Base-by-base conservation (phyloP, 2,113 vertebrate genomes). In the Apaloderma vittatum region DNA sequence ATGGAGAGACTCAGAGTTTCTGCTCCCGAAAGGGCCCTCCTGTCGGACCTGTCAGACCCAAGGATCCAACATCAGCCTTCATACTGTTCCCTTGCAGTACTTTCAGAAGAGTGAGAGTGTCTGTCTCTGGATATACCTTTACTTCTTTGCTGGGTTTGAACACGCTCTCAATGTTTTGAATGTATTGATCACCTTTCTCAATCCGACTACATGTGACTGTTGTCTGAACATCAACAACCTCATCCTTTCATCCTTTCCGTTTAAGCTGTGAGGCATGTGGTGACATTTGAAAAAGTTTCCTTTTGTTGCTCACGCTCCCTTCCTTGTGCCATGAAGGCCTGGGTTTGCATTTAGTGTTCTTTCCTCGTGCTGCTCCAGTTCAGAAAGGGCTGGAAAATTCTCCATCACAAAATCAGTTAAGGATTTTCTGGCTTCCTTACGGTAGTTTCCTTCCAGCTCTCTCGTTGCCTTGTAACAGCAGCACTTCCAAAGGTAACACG, bases 311-410 rank as follows among this genome's bases (percentile, higher is more conserved):
- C 1, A 1, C 71, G n/a, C 88, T 95, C 68, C 40, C 10, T 12
- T 88, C 65, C 55, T 84, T 93, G 21, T 29, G 17, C 6, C 4
- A 3, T 57, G 45, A 87, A 80, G 58, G 26, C 73, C 54, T 2
- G 2, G 52, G 24, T 4, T 76, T 78, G 36, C 65, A 43, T 67
- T 94, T 65, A 62, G 8, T 2, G 0, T 57, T 88, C 59, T 86
- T 90, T 86, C 82, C 72, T 90, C 7, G 12, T 77, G 22, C 48
- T 0, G 4, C 8, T 89, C 48, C 86, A 43, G 71, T 55, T 86
- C 36, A 72, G 83, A 88, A 94, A 77, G 46, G 11, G 27, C 10
- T 88, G 86, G 92, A 95, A 95, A 94, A 91, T 76, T 89, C 49
- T 49, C 22, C n/a, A 6, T 78, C 61, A 72, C 17, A 40, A 88